A percentile compares a stretch with the other conserved stretches of the same genome.
phyloP scores from a whole-genome alignment of 2,797 vertebrate genomes.

The Neosilurus hyrtlii region DNA sequence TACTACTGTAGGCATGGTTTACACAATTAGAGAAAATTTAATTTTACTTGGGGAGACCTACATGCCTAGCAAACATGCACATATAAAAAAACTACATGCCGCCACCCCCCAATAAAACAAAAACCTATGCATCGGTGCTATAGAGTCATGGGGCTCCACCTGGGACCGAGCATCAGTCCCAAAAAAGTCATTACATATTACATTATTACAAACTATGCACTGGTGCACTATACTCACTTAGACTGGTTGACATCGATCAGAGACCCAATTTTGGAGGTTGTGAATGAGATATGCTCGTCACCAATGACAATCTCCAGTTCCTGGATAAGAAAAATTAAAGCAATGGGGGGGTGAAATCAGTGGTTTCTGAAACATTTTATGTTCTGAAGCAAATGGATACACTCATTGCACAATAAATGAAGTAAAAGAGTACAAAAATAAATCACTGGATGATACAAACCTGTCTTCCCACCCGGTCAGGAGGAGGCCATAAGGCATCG shows the following conservation, averaged over 20 bases:
- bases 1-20: too few species aligned
- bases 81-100: too few species aligned
- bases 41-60: too few species aligned
- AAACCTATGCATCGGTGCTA: too few species aligned
- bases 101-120: too few species aligned
- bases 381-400: neutral
- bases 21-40: too few species aligned
- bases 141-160: too few species aligned
- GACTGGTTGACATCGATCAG: conserved; percentile 99
- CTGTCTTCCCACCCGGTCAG: conserved; percentile 95
- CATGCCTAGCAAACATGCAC: too few species aligned
- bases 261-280: conserved; percentile 98
- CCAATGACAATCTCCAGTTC: conserved; percentile 98
- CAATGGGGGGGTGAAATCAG: neutral
- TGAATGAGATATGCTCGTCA: conserved; percentile 98
- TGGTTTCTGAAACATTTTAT: neutral
- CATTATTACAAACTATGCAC: neutral
- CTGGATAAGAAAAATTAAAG: conserved; percentile 64
- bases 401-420: neutral
- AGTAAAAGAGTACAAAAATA: neutral
- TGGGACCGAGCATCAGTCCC: too few species aligned
- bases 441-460: conserved; percentile 69
- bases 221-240: conserved; percentile 78
- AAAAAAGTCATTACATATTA: too few species aligned
- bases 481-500: conserved; percentile 94